These are phyloP conservation scores for Drosophila recens DNA, from an alignment of 2,888 invertebrate genomes.

Conservation along the genomic window DNA sequence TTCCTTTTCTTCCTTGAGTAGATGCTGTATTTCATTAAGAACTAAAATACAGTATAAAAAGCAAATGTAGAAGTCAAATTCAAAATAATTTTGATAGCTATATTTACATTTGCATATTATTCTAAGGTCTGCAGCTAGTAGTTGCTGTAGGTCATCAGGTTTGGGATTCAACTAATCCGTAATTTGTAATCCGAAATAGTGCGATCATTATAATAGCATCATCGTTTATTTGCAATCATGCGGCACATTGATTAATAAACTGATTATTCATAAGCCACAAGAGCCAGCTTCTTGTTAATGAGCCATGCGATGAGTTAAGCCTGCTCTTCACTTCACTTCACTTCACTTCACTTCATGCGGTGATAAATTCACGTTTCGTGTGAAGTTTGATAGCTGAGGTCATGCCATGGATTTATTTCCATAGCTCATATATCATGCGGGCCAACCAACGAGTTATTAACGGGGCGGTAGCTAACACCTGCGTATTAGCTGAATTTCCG, in stretches of 20 bases:
- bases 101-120: not conserved
- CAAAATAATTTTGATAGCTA: not conserved
- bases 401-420: slow-evolving; percentile 77
- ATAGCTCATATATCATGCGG: slow-evolving; percentile 74
- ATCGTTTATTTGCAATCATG: slow-evolving; percentile 77
- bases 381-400: slow-evolving; percentile 80
- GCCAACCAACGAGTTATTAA: slow-evolving; percentile 63
- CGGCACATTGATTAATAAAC: slow-evolving; percentile 77
- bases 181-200: slow-evolving; percentile 63
- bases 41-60: too few relatives aligned
- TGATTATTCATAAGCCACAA: slow-evolving; percentile 77
- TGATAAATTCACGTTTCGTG: slow-evolving; percentile 71
- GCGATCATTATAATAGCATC: slow-evolving; percentile 79
- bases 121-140: not conserved
- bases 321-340: slow-evolving; percentile 36
- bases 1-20: too few relatives aligned
- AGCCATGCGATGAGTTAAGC: slow-evolving; percentile 63
- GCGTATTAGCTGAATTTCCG: slow-evolving; percentile 76
- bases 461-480: slow-evolving; percentile 77
- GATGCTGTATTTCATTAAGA: too few relatives aligned
- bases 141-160: slow-evolving; percentile 21
- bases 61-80: too few relatives aligned
- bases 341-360: slow-evolving; percentile 17
- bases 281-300: slow-evolving; percentile 79
- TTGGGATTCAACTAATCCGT: not conserved